phyloP scores from a whole-genome alignment of 2,113 vertebrate genomes.

The Strix aluco region DNA sequence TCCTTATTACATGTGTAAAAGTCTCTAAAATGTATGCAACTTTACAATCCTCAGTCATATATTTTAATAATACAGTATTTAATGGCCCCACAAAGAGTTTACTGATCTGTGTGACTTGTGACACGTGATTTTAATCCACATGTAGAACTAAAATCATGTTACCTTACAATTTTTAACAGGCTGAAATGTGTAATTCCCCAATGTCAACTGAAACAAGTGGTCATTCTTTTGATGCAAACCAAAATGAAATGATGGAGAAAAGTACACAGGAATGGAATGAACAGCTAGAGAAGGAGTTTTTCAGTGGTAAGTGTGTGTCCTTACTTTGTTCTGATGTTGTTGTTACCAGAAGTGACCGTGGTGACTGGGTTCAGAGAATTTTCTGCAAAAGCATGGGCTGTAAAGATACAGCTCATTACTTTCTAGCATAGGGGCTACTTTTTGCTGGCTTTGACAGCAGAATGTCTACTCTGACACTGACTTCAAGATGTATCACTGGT shows the following conservation, averaged over 20 bases:
- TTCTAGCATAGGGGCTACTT: background rate
- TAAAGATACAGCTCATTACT: background rate
- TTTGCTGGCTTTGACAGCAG: background rate
- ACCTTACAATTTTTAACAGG: conserved; percentile 56
- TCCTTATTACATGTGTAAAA: background rate
- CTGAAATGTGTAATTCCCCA: conserved; percentile 42
- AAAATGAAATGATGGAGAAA: conserved; percentile 55
- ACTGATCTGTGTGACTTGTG: background rate
- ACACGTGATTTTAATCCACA: background rate
- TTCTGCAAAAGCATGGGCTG: background rate
- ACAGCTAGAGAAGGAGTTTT: conserved; percentile 74
- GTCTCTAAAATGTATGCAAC: background rate
- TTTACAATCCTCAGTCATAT: background rate
- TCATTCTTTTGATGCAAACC: conserved; percentile 36
- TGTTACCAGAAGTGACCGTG: background rate
- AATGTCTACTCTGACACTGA: background rate
- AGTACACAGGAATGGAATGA: conserved; percentile 60
- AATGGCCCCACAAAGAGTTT: background rate
- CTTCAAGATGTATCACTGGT: background rate
- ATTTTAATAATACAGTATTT: background rate
- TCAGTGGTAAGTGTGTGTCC: conserved; percentile 69
- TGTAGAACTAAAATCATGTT: background rate
- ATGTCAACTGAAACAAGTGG: conserved; percentile 11
- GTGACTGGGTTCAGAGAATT: background rate
- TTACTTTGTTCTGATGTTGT: background rate